Conservation (phyloP, 2,797 vertebrate species). For the Fistularia tabacaria region DNA sequence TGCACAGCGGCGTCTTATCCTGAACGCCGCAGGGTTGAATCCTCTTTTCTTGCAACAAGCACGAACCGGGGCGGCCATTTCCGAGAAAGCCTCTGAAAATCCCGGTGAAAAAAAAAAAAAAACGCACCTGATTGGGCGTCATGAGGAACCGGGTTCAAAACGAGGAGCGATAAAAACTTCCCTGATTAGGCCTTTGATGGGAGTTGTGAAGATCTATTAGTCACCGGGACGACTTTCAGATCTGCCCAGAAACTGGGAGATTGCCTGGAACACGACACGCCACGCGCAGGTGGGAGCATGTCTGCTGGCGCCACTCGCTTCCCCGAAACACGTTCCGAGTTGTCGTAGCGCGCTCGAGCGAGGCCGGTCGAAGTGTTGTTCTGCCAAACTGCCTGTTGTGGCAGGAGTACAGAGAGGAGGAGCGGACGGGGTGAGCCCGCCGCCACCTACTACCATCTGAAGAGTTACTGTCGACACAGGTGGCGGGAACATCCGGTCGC, state of each 20-base stretch:
- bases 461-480: conserved; percentile 9
- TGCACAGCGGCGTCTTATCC: neutral
- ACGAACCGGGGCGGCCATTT: conserved; percentile 10
- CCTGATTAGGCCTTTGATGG: conserved; percentile 30
- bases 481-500: neutral
- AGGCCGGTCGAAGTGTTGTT: conserved; percentile 25
- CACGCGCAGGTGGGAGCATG: conserved; percentile 12
- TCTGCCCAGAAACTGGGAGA: conserved; percentile 24
- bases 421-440: conserved; percentile 34
- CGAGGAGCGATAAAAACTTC: neutral
- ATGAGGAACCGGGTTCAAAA: too few species aligned
- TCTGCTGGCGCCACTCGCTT: conserved; percentile 46
- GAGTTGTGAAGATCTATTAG: conserved; percentile 6
- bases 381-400: conserved; percentile 30
- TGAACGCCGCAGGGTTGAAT: neutral
- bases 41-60: conserved; percentile 11
- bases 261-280: conserved; percentile 35
- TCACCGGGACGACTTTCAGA: conserved; percentile 2
- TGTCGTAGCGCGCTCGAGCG: conserved; percentile 35
- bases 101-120: too few species aligned
- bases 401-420: conserved; percentile 25
- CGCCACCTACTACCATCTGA: conserved; percentile 28
- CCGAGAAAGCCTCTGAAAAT: conserved; percentile 16
- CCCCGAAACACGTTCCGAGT: conserved; percentile 49
- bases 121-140: too few species aligned